Evolutionary conservation across 2,888 invertebrate genomes (phyloP), one percentile per base, ranked within the genome.

Genomic region (Neoitamus cyanurus): DNA sequence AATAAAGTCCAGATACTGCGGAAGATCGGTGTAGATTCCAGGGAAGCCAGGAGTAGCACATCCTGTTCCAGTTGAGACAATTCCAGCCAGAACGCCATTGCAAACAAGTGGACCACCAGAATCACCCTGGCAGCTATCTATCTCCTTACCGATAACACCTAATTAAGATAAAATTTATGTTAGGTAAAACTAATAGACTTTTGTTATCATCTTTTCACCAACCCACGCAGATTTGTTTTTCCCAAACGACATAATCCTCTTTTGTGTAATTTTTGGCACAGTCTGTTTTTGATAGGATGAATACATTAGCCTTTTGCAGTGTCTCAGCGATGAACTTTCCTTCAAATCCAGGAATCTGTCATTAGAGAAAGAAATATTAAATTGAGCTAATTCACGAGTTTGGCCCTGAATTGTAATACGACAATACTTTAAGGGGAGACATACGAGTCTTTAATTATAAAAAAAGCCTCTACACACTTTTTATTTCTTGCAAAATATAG

Each of bases 41-140:
- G 78, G 78, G 58, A 78, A 78, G 6, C 78, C 78, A 48, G 78
- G 58, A 20, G 6, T 78, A n/a, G 78, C 78, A 58, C 78, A 78
- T 31, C 78, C 78, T 15, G 78, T 30, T 48, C 78, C 78, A 28
- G 78, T 78, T 28, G 78, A 78, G 7, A 78, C 78, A 31, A 78
- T 2, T 0, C 31, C 78, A n/a, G 31, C 11, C 15, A 78, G 28
- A 48, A 48, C 48, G 5, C 48, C 31, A 15, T 78, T 20, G 46
- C 78, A 78, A 30, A 15, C 30, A n/a, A 78, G 30, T 15, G 78
- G 78, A 48, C 78, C 78, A 58, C 78, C 78, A 20, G 78, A 78
- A 58, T 78, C 78, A 31, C 78, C 78, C 15, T 78, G 78, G 31
- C 78, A 78, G 13, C 78, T 78, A 48, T 78, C 78, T 9, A 78